Evolutionary conservation across 2,113 vertebrate genomes (phyloP), one percentile per base, ranked within the genome.

Genomic region (Protomyctophum bolini): DNA sequence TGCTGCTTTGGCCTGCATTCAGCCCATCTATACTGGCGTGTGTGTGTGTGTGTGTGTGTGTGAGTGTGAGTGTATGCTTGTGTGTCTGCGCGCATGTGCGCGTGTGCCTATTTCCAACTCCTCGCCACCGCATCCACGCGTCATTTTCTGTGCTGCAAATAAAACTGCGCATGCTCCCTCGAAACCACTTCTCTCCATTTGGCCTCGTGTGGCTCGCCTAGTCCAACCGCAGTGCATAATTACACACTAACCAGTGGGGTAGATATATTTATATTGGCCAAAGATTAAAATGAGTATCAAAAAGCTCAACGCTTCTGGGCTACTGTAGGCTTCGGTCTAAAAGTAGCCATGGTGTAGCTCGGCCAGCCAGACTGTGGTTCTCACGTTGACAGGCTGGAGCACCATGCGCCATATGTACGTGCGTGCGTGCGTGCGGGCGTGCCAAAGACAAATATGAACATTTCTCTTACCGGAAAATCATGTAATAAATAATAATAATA

Each of bases 251-350:
- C 87, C 55, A 77, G 33, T 41, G n/a, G 79, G 87, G 81, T 90
- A 89, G 88, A 90, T 90, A 90, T 90, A 90, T 86, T 89, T 86
- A 84, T 79, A 89, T 86, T 90, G 86, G 87, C 84, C 86, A 65
- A 59, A 89, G 81, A 87, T 89, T 88, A 85, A 87, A 85, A 78
- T 77, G 77, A 85, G 82, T 69, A 85, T 87, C 81, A 76, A 79
- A 71, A 83, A 75, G 76, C 79, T 76, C 69, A 68, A 69, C 54
- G 79, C 60, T 75, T 75, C 84, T 83, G 2, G 10, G 49, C 49
- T 51, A 11, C 49, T 51, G 49, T 11, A 50, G 49, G 10, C 1
- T 11, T 51, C 49, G 10, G 4, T 10, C 49, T 51, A 10, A 10
- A 51, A 11, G 8, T 10, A 7, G 49, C 10, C 49, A 10, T 51